These are phyloP conservation scores for Rhinichthys klamathensis DNA, from an alignment of 2,113 vertebrate species.

Conservation along the genomic window DNA sequence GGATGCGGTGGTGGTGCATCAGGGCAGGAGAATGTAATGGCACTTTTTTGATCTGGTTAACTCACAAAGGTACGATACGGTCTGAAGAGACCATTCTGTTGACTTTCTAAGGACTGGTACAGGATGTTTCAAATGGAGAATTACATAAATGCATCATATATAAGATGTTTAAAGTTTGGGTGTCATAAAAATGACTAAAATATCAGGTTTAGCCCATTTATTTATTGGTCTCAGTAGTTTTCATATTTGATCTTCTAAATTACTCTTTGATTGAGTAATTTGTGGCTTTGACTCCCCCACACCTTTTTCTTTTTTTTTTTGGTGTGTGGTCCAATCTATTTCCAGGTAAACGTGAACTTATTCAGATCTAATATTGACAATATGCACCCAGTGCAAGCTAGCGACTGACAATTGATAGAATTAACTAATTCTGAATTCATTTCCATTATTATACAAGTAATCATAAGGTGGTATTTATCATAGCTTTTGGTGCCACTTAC, in stretches of 20 bases:
- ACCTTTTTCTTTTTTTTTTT: no score
- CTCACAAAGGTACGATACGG: conserved; percentile 28
- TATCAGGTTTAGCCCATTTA: not conserved
- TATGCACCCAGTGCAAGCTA: not conserved
- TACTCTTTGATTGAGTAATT: no score
- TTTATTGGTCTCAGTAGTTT: not conserved
- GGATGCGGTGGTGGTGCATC: conserved; percentile 4
- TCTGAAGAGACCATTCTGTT: conserved; percentile 21
- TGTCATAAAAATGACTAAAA: not conserved
- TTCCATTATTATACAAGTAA: not conserved
- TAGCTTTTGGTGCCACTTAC: not conserved
- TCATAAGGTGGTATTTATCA: not conserved
- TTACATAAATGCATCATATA: not conserved
- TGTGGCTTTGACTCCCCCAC: no score
- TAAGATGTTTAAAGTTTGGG: not conserved
- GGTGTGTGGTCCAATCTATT: no score
- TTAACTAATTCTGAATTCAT: not conserved
- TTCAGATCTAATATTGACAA: not conserved
- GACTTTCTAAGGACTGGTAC: conserved; percentile 7
- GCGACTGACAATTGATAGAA: not conserved
- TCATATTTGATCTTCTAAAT: not conserved
- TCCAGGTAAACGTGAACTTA: not conserved
- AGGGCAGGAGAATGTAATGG: not conserved
- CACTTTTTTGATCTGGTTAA: not conserved
- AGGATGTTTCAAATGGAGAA: not conserved